Evolutionary conservation across 2,888 invertebrate species (phyloP), one percentile per base, ranked within the genome.

Genomic region (Melanophora roralis): DNA sequence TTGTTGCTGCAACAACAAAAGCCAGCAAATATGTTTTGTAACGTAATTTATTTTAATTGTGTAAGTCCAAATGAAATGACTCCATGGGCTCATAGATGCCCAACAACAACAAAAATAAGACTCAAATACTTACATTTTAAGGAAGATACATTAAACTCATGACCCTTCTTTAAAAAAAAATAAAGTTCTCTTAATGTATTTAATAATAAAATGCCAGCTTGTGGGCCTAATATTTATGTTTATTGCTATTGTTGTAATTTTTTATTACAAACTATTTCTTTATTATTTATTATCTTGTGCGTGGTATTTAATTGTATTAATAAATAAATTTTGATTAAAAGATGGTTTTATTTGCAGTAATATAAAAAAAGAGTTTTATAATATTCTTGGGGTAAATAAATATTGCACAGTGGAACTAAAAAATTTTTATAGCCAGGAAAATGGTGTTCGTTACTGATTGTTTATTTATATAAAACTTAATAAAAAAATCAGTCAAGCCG

Each of bases 171-270:
- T 27, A 14, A 16, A 11, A 14, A 16, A 53, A 14, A n/a, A n/a
- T n/a, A n/a, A n/a, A n/a, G n/a, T n/a, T n/a, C 14, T 16, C 21
- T 65, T 59, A 6, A 57, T 59, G 40, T 40, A 40, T 40, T 74
- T 19, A 40, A 65, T 65, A 59, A 74, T 51, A 14, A 49, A 40
- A 47, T 67, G 67, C 21, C 62, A 59, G 53, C 49, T 76, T 68
- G 51, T 59, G 21, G 34, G 16, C 40, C 73, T 73, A 80, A 76
- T n/a, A n/a, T 80, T 80, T 72, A 76, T 68, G 62, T 75, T 76
- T 57, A 74, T 74, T 59, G 59, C 67, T 67, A 67, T 74, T 67
- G 59, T 51, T 51, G 67, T 65, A 59, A 74, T 79, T 74, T 60
- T 59, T 78, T 78, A 57, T 57, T 65, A 65, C 49, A 57, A 57